phyloP scores from a whole-genome alignment of 2,888 invertebrate species.

The Drosophila nr. medialis region DNA sequence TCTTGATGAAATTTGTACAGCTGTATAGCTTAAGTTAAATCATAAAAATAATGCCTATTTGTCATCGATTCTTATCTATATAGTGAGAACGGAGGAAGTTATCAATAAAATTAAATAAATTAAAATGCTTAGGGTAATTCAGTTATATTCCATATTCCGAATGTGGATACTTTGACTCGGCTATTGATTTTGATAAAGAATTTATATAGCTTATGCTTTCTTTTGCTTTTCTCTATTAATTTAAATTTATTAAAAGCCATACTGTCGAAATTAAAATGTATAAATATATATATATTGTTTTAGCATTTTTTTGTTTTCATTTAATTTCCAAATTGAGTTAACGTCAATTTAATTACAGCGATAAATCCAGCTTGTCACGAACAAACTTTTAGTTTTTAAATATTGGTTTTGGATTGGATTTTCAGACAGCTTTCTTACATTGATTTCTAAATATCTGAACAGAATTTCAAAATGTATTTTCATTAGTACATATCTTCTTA shows the following conservation, averaged over 20 bases:
- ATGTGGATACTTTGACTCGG: no score
- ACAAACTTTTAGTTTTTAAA: not conserved
- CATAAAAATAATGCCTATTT: not conserved
- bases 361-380: no score
- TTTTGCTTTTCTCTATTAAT: no score
- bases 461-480: not conserved
- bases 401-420: not conserved
- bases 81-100: not conserved
- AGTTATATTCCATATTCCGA: not conserved
- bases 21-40: not conserved
- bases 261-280: no score
- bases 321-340: no score
- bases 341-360: no score
- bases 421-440: not conserved
- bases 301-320: no score
- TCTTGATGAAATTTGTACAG: not conserved
- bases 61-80: not conserved
- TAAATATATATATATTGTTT: no score
- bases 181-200: no score
- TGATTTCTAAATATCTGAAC: no score
- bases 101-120: not conserved
- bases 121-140: not conserved
- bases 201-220: no score
- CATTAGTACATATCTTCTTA: accelerated
- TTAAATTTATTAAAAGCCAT: no score